Evolutionary conservation across 2,888 invertebrate species (phyloP), one percentile per base, ranked within the genome.

Genomic region (Lasioglossum lativentre): DNA sequence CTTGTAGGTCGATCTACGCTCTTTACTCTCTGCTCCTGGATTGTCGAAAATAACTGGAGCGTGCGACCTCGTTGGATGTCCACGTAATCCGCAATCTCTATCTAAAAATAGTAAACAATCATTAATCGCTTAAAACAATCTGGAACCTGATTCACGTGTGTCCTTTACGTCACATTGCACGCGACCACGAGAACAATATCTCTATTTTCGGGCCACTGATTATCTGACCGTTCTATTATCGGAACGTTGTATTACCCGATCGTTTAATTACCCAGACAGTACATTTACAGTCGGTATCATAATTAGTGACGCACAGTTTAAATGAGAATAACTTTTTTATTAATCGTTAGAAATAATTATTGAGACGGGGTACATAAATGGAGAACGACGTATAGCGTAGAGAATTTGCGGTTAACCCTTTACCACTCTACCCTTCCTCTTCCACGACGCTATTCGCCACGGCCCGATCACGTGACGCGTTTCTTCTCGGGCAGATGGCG

Each of bases 1-100:
- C 63, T 30, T 63, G 30, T 78, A 78, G 63, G 63, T 63, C 63
- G 63, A 16, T 27, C 59, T 30, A 73, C 63, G 63, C 63, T 63
- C 63, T 63, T 63, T 30, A 30, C 30, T 63, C 63, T 63, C 63
- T 30, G 30, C 63, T 63, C 16, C 63, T 30, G 63, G 63, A 63
- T 63, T 63, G 63, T 63, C 30, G 63, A 63, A 30, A 63, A 63
- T 63, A 63, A 63, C 63, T 63, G 63, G 63, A 63, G 63, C 63
- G 63, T 30, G 30, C 63, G 63, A 63, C 63, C 63, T 63, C 63
- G 63, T 63, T 63, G 63, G 63, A 63, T 63, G 16, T 52, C 30
- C 30, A 30, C 30, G 63, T 30, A 30, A 63, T 63, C 63, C 63
- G 30, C 63, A 63, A 63, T 63, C 63, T 63, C 30, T 16, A 6